Conservation (phyloP, 2,888 invertebrate species). For the Eueremaeus valkanovi region DNA sequence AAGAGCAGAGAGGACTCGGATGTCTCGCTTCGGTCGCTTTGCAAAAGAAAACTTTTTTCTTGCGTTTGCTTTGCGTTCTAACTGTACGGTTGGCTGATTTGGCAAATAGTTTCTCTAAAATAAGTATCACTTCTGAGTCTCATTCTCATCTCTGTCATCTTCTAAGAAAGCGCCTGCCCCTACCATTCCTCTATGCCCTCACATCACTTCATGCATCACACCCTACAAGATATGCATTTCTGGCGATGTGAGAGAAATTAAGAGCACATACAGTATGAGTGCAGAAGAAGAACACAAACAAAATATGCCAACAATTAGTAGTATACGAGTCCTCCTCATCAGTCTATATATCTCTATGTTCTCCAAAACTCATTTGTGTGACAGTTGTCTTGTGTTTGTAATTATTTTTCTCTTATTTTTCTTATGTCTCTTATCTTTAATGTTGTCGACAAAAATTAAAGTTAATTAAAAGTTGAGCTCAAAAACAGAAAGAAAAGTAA, state of each 20-base stretch:
- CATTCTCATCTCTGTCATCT: neutral
- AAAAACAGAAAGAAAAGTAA: no score
- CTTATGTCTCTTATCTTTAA: neutral
- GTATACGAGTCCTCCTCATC: neutral
- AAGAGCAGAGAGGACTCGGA: neutral
- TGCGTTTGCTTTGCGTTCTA: neutral
- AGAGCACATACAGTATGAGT: neutral
- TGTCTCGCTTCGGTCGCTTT: constrained; percentile 37
- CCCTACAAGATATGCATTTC: constrained; percentile 27
- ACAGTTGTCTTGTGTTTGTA: constrained; percentile 25
- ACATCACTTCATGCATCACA: constrained; percentile 25
- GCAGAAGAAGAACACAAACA: neutral
- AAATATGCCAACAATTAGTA: constrained; percentile 33
- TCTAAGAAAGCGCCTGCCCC: neutral
- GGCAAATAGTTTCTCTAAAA: constrained; percentile 23
- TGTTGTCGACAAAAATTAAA: neutral
- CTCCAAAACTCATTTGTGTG: constrained; percentile 8
- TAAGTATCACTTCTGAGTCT: constrained; percentile 12
- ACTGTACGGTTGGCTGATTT: constrained; percentile 21
- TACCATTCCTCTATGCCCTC: neutral
- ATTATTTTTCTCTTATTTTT: constrained; percentile 7
- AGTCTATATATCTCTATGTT: neutral
- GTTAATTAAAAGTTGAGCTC: neutral
- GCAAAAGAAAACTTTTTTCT: constrained; percentile 29
- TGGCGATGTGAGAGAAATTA: constrained; percentile 25